A percentile compares a stretch with the other conserved stretches of the same genome.
Conservation (phyloP, 2,888 invertebrate species). For the Leptinotarsa tumamoca region DNA sequence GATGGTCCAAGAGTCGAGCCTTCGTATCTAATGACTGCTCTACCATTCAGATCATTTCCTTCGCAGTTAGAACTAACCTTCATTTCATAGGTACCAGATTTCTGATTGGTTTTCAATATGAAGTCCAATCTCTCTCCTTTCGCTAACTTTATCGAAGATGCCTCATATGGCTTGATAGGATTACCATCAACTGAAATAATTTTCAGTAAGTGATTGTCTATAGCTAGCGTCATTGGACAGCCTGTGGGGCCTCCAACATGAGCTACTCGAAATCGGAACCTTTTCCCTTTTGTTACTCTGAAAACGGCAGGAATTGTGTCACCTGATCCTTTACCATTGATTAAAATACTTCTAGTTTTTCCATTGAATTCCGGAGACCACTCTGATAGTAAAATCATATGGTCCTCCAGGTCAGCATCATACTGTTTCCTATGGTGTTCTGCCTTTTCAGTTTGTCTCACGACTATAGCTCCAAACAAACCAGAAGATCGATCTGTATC, state of each 20-base stretch:
- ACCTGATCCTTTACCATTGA: constrained; percentile 74
- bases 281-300: constrained; percentile 70
- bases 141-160: constrained; percentile 71
- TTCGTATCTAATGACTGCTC: constrained; percentile 69
- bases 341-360: constrained; percentile 67
- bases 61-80: constrained; percentile 70
- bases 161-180: constrained; percentile 72
- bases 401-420: constrained; percentile 78
- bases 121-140: constrained; percentile 84
- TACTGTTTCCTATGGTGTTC: constrained; percentile 74
- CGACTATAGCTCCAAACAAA: constrained; percentile 78
- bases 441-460: constrained; percentile 73
- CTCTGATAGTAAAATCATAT: constrained; percentile 78
- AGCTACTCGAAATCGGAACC: constrained; percentile 76
- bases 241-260: constrained; percentile 76
- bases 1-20: constrained; percentile 32
- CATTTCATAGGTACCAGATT: constrained; percentile 73
- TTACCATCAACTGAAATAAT: constrained; percentile 81
- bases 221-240: constrained; percentile 76
- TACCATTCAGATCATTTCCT: constrained; percentile 67
- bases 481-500: constrained; percentile 78
- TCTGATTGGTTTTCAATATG: constrained; percentile 74
- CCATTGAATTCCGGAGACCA: constrained; percentile 67
- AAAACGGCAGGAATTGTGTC: constrained; percentile 63
- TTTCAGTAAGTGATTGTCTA: constrained; percentile 75